Evolutionary conservation across 1,140 invertebrate species (phyloP), one percentile per base, ranked within the genome.

Genomic region (Lucilia cuprina): DNA sequence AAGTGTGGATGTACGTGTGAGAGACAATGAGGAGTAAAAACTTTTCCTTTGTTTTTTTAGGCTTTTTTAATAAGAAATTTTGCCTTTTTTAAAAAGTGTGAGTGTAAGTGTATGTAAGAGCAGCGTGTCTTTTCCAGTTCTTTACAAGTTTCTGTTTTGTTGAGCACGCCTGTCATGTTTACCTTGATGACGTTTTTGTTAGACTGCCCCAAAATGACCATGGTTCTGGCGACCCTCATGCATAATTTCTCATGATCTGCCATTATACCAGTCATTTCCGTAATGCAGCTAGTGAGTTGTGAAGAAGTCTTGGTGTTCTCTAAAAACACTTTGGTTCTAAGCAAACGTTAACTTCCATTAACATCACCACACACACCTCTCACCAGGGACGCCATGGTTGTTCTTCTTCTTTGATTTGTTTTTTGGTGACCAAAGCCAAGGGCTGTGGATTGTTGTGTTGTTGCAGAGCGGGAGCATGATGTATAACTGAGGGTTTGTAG

Each of bases 371-470:
- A 74, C 55, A n/a, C 60, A 49, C 83, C 49, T 75, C 83, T 94
- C 94, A 96, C 95, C 95, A 96, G 1, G 95, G 95, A 86, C 95
- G 92, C 95, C 92, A 95, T 84, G 93, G 93, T 87, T 93, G 94
- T 84, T 93, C 93, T 83, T 93, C 93, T 74, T 93, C 92, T 85
- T 91, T 88, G 80, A 90, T 88, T 14, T 92, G 91, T 88, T 93
- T 94, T 87, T 94, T 93, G 85, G 94, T 95, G 8, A 96, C 95
- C 80, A 96, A 91, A 12, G 95, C 94, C 17, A 96, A 88, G 0
- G 95, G 95, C 1, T 93, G 92, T 0, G 94, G 92, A 12, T 84
- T 77, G 74, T 50, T 74, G 60, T 85, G 84, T 55, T 88, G 88
- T 87, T 92, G 78, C 91, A 90, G 91, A 88, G 84, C 91, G 89